Conservation (phyloP, 1,140 invertebrate genomes). For the Globodera rostochiensis region DNA sequence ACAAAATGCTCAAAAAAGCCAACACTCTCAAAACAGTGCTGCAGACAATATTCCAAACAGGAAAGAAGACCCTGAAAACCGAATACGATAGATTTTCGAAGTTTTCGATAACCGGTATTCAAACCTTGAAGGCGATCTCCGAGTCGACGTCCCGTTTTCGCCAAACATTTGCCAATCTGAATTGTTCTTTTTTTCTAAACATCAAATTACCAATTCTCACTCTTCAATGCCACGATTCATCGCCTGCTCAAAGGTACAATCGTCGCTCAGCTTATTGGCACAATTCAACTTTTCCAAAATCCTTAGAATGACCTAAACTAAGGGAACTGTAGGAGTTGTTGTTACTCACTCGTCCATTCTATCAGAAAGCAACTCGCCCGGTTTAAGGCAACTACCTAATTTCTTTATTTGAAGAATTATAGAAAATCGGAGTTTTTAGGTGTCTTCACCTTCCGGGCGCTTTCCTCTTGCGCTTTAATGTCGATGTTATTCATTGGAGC, state of each 20-base stretch:
- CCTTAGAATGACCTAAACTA: constrained; percentile 46
- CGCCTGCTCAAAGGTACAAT: constrained; percentile 40
- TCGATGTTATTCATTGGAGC: not conserved
- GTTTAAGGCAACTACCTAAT: too few relatives aligned
- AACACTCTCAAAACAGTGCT: constrained; percentile 51
- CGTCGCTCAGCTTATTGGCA: constrained; percentile 22
- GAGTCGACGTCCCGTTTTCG: constrained; percentile 52
- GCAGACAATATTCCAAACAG: constrained; percentile 52
- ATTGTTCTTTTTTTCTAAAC: constrained; percentile 9
- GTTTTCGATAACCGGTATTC: too few relatives aligned
- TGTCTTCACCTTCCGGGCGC: not conserved
- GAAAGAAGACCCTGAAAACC: constrained; percentile 45
- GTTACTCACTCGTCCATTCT: too few relatives aligned
- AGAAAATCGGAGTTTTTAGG: too few relatives aligned
- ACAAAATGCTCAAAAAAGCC: constrained; percentile 55
- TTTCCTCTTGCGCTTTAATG: not conserved
- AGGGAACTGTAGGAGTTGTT: not conserved
- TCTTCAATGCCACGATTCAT: constrained; percentile 37
- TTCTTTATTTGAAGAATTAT: too few relatives aligned
- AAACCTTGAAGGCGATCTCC: constrained; percentile 53
- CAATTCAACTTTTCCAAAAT: constrained; percentile 37
- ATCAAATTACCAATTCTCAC: not conserved
- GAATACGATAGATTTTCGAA: too few relatives aligned
- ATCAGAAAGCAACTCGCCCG: too few relatives aligned
- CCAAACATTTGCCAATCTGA: constrained; percentile 41